These are phyloP conservation scores for Apogon talboti DNA, from an alignment of 2,797 vertebrate species.

Conservation along the genomic window DNA sequence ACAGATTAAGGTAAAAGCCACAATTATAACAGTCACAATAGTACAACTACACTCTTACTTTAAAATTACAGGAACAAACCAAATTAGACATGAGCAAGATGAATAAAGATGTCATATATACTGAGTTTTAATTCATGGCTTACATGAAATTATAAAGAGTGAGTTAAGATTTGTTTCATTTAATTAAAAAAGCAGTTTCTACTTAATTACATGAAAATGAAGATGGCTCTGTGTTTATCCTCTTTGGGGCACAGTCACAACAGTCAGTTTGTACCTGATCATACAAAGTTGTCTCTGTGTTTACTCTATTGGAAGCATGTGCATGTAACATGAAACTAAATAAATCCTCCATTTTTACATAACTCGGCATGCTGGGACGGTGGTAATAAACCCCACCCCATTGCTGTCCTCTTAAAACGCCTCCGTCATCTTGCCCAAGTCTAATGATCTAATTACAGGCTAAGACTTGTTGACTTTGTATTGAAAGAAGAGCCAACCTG, in stretches of 20 bases:
- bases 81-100: too few species aligned
- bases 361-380: conserved; percentile 45
- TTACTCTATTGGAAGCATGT: conserved; percentile 16
- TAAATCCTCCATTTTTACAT: conserved; percentile 61
- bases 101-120: too few species aligned
- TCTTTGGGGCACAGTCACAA: background rate
- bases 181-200: conserved; percentile 1
- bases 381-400: conserved; percentile 58
- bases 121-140: too few species aligned
- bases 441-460: conserved; percentile 85
- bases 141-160: too few species aligned
- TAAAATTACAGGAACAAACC: too few species aligned
- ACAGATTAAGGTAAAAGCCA: background rate
- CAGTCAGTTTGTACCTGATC: background rate
- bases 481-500: conserved; percentile 69
- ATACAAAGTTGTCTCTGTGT: conserved; percentile 7
- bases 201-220: background rate
- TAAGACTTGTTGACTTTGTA: conserved; percentile 79
- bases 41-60: background rate
- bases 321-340: conserved; percentile 42
- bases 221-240: conserved; percentile 1
- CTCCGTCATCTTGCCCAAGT: conserved; percentile 63
- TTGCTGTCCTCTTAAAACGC: conserved; percentile 46
- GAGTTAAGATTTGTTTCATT: background rate
- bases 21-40: background rate